Conservation (phyloP, 2,888 invertebrate genomes). For the Julus scanicus region DNA sequence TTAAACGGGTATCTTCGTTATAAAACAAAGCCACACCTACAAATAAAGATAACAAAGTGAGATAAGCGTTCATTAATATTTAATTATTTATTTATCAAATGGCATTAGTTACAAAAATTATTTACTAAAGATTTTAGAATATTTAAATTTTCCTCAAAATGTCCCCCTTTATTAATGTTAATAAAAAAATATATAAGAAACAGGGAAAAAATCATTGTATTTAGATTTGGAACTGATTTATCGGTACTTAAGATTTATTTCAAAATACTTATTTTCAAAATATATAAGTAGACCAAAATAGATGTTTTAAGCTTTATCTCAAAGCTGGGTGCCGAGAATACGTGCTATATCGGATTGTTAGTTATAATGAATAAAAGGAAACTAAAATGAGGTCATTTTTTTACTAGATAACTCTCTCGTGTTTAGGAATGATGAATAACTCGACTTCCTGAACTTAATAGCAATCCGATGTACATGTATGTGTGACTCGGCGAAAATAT, state of each 20-base stretch:
- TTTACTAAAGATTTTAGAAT: not conserved
- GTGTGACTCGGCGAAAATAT: not conserved
- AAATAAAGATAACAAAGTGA: not conserved
- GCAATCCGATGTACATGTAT: not conserved
- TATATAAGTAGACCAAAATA: not conserved
- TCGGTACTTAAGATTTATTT: not conserved
- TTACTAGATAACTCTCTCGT: not conserved
- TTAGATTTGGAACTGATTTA: not conserved
- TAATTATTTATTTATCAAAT: constrained; percentile 26
- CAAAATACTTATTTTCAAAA: not conserved
- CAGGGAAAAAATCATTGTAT: not conserved
- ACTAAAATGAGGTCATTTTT: not conserved
- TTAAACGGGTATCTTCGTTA: no score
- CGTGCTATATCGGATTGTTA: not conserved
- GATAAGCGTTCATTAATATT: not conserved
- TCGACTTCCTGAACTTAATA: not conserved
- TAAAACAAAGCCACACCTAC: not conserved
- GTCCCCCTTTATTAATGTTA: not conserved
- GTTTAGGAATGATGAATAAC: not conserved
- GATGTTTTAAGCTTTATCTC: not conserved
- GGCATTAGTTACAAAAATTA: not conserved
- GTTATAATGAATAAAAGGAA: not conserved
- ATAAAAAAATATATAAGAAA: not conserved
- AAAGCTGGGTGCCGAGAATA: not conserved
- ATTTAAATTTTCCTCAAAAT: not conserved